These are phyloP conservation scores for Trinorchestia longiramus DNA, from an alignment of 1,140 invertebrate genomes.

Conservation along the genomic window DNA sequence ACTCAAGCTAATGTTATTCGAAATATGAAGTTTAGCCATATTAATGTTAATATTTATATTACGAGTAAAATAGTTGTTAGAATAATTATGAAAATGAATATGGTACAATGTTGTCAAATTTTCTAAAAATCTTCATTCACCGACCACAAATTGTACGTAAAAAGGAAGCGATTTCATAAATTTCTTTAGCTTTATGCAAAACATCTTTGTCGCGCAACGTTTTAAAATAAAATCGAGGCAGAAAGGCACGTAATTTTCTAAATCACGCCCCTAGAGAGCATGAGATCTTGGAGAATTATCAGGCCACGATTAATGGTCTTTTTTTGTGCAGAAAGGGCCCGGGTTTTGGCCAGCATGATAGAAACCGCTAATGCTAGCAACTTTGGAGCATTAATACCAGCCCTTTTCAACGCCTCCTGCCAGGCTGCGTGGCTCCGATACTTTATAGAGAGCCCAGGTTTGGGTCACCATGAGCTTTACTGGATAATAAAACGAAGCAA, in stretches of 20 bases:
- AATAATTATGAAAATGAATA: not conserved
- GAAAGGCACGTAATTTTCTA: not conserved
- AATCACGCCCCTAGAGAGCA: not conserved
- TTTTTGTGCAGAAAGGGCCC: not conserved
- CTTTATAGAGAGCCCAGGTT: not conserved
- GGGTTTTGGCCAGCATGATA: slow-evolving; percentile 15
- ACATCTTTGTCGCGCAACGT: not conserved
- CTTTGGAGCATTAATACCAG: slow-evolving; percentile 23
- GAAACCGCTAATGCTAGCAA: slow-evolving; percentile 23
- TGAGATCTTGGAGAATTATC: not conserved
- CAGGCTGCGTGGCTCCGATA: not conserved
- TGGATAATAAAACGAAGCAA: slow-evolving; percentile 23
- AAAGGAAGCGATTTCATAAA: not conserved
- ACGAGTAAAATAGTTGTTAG: not conserved
- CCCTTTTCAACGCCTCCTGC: slow-evolving; percentile 21
- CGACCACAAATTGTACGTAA: not conserved
- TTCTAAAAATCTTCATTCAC: not conserved
- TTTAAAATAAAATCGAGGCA: not conserved
- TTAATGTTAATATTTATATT: not conserved
- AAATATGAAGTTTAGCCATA: not conserved
- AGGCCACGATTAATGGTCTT: not conserved
- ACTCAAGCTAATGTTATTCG: not conserved
- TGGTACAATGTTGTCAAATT: not conserved
- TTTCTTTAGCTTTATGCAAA: not conserved
- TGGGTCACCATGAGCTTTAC: slow-evolving; percentile 26